phyloP scores from a whole-genome alignment of 2,797 vertebrate genomes.

The Pseudopleuronectes americanus region DNA sequence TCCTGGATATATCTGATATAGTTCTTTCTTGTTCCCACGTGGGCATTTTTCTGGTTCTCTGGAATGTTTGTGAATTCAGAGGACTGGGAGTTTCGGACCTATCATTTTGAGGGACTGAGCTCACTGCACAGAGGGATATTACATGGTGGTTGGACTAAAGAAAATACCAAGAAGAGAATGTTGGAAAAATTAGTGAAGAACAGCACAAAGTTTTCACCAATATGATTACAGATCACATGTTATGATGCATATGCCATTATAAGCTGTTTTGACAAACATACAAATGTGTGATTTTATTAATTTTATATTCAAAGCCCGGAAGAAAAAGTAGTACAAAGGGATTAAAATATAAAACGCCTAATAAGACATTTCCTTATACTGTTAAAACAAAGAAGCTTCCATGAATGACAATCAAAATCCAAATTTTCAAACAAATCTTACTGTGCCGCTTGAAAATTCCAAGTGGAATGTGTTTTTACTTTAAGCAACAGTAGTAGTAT shows the following conservation, averaged over 20 bases:
- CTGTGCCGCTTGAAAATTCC: too few relatives aligned
- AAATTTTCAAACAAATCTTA: neutral
- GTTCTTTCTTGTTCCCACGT: constrained; percentile 12
- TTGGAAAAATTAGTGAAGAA: neutral
- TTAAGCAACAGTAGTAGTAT: neutral
- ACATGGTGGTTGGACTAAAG: constrained; percentile 35
- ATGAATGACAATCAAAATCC: neutral
- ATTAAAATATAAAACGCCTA: neutral
- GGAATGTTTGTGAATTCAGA: constrained; percentile 66
- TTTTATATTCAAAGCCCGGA: neutral
- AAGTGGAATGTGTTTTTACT: neutral
- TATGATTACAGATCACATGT: neutral
- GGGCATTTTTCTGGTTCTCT: constrained; percentile 14
- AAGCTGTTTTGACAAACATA: neutral
- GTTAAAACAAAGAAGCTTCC: neutral
- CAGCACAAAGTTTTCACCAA: neutral
- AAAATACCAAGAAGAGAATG: neutral
- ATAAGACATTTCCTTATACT: constrained; percentile 1
- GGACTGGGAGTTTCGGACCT: constrained; percentile 44
- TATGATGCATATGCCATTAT: neutral
- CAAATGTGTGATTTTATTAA: neutral
- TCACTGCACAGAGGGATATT: constrained; percentile 44
- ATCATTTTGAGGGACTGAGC: constrained; percentile 62
- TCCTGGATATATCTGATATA: neutral
- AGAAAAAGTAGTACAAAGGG: neutral